Conservation (phyloP, 2,888 invertebrate genomes). For the Cylindroiulus punctatus region DNA sequence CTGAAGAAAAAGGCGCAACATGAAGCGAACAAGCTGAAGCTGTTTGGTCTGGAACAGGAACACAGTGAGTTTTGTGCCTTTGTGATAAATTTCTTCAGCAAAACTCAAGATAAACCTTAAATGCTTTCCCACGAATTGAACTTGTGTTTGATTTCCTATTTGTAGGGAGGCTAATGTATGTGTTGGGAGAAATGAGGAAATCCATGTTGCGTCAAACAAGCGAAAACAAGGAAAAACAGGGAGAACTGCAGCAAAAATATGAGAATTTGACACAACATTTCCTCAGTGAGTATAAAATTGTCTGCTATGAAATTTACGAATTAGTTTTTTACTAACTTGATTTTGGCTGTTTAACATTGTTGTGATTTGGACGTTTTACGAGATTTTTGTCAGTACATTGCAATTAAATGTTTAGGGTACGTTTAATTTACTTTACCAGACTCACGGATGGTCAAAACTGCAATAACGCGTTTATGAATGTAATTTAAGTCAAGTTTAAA, state of each 20-base stretch:
- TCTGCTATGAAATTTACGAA: slow-evolving; percentile 25
- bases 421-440: not conserved
- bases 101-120: no score
- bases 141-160: not conserved
- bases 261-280: slow-evolving; percentile 76
- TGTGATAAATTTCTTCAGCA: no score
- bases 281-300: slow-evolving; percentile 73
- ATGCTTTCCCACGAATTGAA: not conserved
- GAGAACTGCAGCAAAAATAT: slow-evolving; percentile 76
- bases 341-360: no score
- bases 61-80: slow-evolving; percentile 75
- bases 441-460: no score
- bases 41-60: slow-evolving; percentile 91
- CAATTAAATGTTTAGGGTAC: not conserved
- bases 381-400: slow-evolving; percentile 43
- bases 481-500: not conserved
- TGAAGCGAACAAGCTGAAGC: slow-evolving; percentile 96
- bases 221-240: slow-evolving; percentile 13
- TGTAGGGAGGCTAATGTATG: slow-evolving; percentile 79
- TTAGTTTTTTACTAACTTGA: no score
- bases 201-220: slow-evolving; percentile 8
- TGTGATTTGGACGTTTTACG: no score
- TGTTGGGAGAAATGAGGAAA: slow-evolving; percentile 36
- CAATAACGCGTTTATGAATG: not conserved
- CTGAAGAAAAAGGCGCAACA: slow-evolving; percentile 99